Conservation (phyloP, 2,888 invertebrate genomes). For the Eupeodes latifasciatus region DNA sequence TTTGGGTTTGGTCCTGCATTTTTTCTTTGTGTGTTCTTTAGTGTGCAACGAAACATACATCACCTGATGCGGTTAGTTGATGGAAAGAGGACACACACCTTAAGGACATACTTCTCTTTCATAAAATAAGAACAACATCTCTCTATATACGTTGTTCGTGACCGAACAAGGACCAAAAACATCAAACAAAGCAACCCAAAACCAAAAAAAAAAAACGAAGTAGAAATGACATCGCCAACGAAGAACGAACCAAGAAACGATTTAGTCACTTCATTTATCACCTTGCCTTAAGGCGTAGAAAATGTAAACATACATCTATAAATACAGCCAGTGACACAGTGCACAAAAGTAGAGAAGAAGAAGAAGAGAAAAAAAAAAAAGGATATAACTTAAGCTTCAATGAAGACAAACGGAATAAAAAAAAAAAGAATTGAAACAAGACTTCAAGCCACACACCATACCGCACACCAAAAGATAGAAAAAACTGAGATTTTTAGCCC, state of each 20-base stretch:
- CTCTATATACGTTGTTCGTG: constrained; percentile 22
- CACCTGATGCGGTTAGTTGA: constrained; percentile 27
- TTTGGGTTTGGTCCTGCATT: neutral
- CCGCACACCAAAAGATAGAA: neutral
- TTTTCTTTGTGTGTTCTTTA: neutral
- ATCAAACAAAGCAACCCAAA: neutral
- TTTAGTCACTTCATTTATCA: constrained; percentile 76
- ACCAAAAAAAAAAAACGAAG: neutral
- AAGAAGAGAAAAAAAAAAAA: constrained; percentile 8
- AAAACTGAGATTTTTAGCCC: constrained; percentile 35
- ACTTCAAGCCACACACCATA: neutral
- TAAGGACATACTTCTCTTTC: constrained; percentile 50
- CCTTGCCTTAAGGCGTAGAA: constrained; percentile 69
- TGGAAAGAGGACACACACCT: constrained; percentile 60
- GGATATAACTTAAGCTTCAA: constrained; percentile 38
- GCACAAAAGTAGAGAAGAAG: neutral
- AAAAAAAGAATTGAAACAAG: too few relatives aligned
- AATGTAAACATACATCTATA: constrained; percentile 56
- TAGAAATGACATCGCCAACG: constrained; percentile 31
- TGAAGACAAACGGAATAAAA: constrained; percentile 18
- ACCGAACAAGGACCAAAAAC: constrained; percentile 3
- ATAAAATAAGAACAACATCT: constrained; percentile 45
- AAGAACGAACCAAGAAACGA: constrained; percentile 67
- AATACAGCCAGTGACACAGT: constrained; percentile 14
- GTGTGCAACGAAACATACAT: constrained; percentile 48